phyloP scores from a whole-genome alignment of 2,888 invertebrate genomes.

The Falcaria lacertinaria region DNA sequence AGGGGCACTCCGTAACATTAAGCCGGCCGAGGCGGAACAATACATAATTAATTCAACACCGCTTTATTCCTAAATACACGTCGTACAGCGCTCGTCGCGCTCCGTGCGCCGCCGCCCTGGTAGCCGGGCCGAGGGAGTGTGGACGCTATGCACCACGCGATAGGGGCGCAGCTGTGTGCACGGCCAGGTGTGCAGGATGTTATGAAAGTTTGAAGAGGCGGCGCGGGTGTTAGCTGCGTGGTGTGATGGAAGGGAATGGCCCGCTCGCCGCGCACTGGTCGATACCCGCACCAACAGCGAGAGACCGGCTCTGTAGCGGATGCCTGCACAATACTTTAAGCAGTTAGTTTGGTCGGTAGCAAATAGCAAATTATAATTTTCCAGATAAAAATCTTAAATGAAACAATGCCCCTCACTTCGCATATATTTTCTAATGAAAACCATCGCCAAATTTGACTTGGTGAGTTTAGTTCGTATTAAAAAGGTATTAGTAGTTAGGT shows the following conservation, averaged over 20 bases:
- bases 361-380: too few relatives aligned
- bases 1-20: not conserved
- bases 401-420: too few relatives aligned
- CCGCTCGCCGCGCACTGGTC: not conserved
- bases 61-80: conserved; percentile 17
- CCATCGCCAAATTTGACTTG: too few relatives aligned
- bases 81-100: not conserved
- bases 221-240: not conserved
- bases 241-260: not conserved
- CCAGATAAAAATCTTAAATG: too few relatives aligned
- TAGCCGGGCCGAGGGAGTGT: not conserved
- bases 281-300: not conserved
- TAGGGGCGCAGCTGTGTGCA: conserved; percentile 3
- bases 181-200: conserved; percentile 4
- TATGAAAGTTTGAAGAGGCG: conserved; percentile 19
- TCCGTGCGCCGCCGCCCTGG: not conserved
- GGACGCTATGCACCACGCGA: not conserved
- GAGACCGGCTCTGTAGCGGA: too few relatives aligned
- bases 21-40: conserved; percentile 11
- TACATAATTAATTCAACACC: conserved; percentile 17
- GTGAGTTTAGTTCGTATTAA: too few relatives aligned
- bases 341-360: too few relatives aligned
- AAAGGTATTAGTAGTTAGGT: too few relatives aligned
- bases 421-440: too few relatives aligned
- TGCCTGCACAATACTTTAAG: too few relatives aligned